Percentiles rank a stretch among this genome's conserved stretches.
phyloP scores from a whole-genome alignment of 2,888 invertebrate species.

The Falcaria lacertinaria region DNA sequence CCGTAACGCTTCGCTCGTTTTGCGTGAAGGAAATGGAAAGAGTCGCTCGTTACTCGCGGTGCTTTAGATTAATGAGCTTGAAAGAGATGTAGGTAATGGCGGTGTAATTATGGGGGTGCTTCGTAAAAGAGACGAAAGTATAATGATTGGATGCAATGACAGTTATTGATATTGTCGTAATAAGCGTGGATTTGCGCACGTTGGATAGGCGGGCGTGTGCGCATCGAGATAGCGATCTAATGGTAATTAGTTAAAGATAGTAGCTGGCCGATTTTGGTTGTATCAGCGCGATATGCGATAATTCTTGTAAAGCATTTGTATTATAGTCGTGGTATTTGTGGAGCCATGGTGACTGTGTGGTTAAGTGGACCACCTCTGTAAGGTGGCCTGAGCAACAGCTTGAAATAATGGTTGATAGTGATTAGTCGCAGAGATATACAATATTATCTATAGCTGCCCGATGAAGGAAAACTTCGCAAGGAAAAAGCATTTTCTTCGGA shows the following conservation, averaged over 20 bases:
- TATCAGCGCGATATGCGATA: slow-evolving; percentile 11
- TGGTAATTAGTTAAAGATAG: slow-evolving; percentile 73
- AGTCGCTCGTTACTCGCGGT: slow-evolving; percentile 46
- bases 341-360: no score
- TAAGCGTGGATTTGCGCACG: slow-evolving; percentile 52
- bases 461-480: no score
- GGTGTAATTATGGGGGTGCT: slow-evolving; percentile 63
- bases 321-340: no score
- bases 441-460: no score
- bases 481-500: no score
- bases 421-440: no score
- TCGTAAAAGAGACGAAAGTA: slow-evolving; percentile 74
- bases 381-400: no score
- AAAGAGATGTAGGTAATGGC: slow-evolving; percentile 68
- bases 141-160: slow-evolving; percentile 71
- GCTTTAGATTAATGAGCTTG: slow-evolving; percentile 67
- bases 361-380: no score
- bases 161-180: slow-evolving; percentile 73
- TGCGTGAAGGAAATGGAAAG: slow-evolving; percentile 67
- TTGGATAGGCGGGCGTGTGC: slow-evolving; percentile 39
- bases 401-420: no score
- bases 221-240: slow-evolving; percentile 45
- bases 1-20: slow-evolving; percentile 31
- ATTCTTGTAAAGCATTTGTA: slow-evolving; percentile 13
- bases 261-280: slow-evolving; percentile 34